Conservation (phyloP, 2,113 vertebrate genomes). For the Notothenia coriiceps region DNA sequence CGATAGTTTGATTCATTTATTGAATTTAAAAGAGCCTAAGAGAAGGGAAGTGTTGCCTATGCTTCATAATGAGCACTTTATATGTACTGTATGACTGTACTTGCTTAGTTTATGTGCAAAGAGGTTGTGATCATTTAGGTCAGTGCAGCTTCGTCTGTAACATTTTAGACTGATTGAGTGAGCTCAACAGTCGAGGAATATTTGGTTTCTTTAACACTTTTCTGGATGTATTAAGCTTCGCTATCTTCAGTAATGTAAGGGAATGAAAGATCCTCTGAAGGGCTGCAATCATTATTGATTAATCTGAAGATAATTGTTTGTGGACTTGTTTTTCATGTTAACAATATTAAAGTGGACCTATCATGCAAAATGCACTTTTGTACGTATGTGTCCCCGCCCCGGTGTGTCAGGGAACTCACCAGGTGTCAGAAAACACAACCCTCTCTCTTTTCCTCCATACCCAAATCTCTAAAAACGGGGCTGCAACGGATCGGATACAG, state of each 20-base stretch:
- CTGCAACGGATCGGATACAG: no score
- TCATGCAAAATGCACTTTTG: no score
- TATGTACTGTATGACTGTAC: background rate
- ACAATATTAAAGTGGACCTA: no score
- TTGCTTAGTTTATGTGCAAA: background rate
- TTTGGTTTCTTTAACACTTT: background rate
- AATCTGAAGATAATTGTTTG: no score
- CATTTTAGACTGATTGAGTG: background rate
- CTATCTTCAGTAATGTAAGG: background rate
- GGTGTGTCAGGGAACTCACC: no score
- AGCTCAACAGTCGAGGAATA: background rate
- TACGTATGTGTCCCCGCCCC: no score
- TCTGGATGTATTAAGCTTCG: background rate
- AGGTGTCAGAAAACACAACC: no score
- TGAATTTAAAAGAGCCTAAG: background rate
- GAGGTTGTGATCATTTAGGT: background rate
- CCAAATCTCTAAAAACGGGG: no score
- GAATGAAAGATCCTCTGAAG: background rate
- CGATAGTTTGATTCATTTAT: background rate
- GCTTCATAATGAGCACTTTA: conserved; percentile 1
- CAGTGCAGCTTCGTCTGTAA: background rate
- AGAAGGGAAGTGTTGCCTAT: background rate
- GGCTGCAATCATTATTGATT: background rate
- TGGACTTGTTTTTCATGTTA: no score
- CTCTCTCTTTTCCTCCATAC: no score